A percentile compares a stretch with the other conserved stretches of the same genome.
These are phyloP conservation scores for Gryon sp. DNA, from an alignment of 1,140 invertebrate species.

Conservation along the genomic window DNA sequence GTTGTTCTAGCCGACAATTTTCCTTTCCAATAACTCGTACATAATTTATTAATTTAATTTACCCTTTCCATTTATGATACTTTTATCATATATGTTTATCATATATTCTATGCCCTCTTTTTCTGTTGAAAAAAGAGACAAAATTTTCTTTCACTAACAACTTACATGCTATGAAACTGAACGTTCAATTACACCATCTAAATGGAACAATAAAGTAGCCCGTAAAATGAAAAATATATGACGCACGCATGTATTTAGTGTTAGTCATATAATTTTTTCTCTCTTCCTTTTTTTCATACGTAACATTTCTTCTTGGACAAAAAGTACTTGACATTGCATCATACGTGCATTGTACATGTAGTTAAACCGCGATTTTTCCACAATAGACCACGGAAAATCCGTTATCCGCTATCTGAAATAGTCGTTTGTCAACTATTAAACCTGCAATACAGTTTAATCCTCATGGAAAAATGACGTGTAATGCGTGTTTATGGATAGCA, in stretches of 20 bases:
- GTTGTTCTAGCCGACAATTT: conserved; percentile 25
- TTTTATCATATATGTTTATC: too few species aligned
- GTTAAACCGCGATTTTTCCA: conserved; percentile 20
- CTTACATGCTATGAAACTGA: conserved; percentile 9
- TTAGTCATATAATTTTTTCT: conserved; percentile 35
- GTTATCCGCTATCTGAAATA: conserved; percentile 51
- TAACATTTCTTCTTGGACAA: background rate
- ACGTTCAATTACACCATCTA: conserved; percentile 16
- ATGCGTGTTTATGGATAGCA: conserved; percentile 42
- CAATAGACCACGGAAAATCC: conserved; percentile 33
- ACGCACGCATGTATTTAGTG: conserved; percentile 17
- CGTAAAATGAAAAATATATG: conserved; percentile 13
- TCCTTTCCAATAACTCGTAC: conserved; percentile 24
- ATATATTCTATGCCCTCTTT: background rate
- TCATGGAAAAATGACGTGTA: conserved; percentile 30
- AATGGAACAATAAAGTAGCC: conserved; percentile 11
- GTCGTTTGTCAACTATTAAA: conserved; percentile 59
- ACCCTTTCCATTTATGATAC: background rate
- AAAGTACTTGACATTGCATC: conserved; percentile 22
- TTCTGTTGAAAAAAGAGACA: too few species aligned
- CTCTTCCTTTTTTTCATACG: too few species aligned
- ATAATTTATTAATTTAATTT: conserved; percentile 36
- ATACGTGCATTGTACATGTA: conserved; percentile 10
- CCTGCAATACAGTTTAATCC: conserved; percentile 51
- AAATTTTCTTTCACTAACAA: too few species aligned